Evolutionary conservation across 2,797 vertebrate genomes (phyloP).

Genomic region (Gallinago stenura): DNA sequence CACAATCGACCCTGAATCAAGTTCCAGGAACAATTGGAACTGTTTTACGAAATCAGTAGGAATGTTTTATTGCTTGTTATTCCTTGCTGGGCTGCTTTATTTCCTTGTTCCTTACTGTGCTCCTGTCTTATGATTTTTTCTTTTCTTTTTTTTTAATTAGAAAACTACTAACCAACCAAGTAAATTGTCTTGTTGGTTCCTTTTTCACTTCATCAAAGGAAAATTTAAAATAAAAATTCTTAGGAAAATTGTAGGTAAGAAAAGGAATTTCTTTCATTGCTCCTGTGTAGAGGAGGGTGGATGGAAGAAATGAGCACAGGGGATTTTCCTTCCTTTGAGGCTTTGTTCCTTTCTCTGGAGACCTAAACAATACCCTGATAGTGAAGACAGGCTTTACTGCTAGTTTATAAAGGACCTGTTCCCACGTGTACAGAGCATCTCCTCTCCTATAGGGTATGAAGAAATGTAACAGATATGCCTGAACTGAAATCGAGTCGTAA

Average conservation of each 20-base stretch:
- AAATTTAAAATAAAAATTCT: neutral
- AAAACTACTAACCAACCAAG: neutral
- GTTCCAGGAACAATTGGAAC: neutral
- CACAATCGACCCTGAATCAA: neutral
- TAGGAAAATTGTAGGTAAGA: neutral
- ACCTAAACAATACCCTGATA: neutral
- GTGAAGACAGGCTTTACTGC: neutral
- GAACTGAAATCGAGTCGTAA: neutral
- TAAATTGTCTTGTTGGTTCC: neutral
- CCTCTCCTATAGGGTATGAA: neutral
- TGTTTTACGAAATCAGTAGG: constrained; percentile 1
- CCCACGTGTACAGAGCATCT: neutral
- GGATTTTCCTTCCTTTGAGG: constrained; percentile 6
- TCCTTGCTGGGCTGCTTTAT: neutral
- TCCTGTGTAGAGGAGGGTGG: neutral
- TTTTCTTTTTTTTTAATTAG: neutral
- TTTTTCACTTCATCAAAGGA: neutral
- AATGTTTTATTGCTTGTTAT: neutral
- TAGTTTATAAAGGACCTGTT: neutral
- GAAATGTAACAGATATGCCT: neutral
- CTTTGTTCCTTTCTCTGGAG: neutral
- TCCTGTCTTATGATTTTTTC: neutral
- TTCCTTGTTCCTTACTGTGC: constrained; percentile 12
- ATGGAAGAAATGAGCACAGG: neutral
- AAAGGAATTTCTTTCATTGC: neutral